A percentile compares a stretch with the other conserved stretches of the same genome.
Conservation (phyloP, 2,888 invertebrate species). For the Drosophila helvetica region DNA sequence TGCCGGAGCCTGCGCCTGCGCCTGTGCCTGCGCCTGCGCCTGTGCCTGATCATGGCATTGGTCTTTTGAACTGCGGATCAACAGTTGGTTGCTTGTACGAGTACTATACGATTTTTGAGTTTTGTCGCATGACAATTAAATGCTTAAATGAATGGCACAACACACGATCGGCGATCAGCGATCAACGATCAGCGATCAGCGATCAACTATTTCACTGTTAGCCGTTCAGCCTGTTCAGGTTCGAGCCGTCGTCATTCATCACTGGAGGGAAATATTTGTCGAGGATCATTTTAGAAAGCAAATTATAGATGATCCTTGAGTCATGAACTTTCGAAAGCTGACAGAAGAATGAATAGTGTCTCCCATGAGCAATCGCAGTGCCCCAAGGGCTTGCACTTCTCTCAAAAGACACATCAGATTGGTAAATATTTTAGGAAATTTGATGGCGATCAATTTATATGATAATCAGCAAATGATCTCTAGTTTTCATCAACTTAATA, state of each 20-base stretch:
- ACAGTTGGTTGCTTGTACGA: conserved; percentile 62
- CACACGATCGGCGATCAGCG: conserved; percentile 53
- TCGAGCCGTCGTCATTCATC: conserved; percentile 66
- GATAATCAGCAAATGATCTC: conserved; percentile 31
- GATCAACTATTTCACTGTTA: conserved; percentile 3
- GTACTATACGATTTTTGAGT: conserved; percentile 74
- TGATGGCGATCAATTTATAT: conserved; percentile 35
- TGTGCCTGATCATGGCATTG: conserved; percentile 36
- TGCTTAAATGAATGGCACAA: conserved; percentile 73
- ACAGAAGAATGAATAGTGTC: conserved; percentile 59
- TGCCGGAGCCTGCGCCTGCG: too few species aligned
- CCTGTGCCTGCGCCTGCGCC: conserved; percentile 14
- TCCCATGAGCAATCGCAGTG: conserved; percentile 54
- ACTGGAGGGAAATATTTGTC: conserved; percentile 57
- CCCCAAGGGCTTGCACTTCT: conserved; percentile 62
- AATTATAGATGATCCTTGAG: conserved; percentile 72
- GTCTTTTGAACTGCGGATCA: conserved; percentile 51
- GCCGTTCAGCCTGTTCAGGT: neutral
- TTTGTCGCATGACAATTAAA: conserved; percentile 77
- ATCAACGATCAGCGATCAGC: conserved; percentile 39
- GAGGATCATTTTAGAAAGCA: conserved; percentile 70
- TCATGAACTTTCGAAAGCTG: conserved; percentile 69
- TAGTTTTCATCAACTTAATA: conserved; percentile 37
- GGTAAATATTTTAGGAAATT: conserved; percentile 27
- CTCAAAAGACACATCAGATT: neutral